phyloP scores from a whole-genome alignment of 2,888 invertebrate species.

The Hetaerina titia region DNA sequence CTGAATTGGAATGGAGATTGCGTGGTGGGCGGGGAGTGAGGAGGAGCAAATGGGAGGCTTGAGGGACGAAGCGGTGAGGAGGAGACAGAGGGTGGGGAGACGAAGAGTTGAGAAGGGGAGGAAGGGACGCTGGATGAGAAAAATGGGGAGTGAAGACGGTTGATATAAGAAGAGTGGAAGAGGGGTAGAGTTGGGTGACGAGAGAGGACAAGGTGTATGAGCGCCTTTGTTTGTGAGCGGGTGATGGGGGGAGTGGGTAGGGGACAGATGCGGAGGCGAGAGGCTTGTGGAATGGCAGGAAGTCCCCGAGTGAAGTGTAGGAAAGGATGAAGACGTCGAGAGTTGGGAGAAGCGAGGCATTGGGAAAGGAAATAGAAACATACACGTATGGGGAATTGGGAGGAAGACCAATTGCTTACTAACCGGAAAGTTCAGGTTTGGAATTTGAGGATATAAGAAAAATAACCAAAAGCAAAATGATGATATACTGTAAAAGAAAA shows the following conservation, averaged over 20 bases:
- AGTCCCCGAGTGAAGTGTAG: neutral
- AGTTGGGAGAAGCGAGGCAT: neutral
- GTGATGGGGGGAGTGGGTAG: constrained; percentile 71
- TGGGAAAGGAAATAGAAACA: constrained; percentile 13
- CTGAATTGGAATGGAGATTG: constrained; percentile 69
- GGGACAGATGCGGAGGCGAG: constrained; percentile 13
- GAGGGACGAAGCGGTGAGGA: constrained; percentile 72
- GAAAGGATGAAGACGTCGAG: neutral
- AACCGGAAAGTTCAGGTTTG: neutral
- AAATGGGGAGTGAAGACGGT: constrained; percentile 76
- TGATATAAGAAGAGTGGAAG: constrained; percentile 74
- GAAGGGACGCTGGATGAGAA: constrained; percentile 76
- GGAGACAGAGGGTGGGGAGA: constrained; percentile 74
- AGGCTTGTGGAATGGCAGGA: neutral
- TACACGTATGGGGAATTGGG: neutral
- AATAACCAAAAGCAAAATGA: neutral
- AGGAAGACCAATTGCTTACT: neutral
- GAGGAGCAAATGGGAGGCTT: constrained; percentile 72
- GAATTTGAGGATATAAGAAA: neutral
- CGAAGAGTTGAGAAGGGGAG: constrained; percentile 76
- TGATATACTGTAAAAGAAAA: neutral
- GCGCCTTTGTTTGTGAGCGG: constrained; percentile 64
- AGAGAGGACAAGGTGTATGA: constrained; percentile 70
- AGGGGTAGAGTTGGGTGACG: constrained; percentile 71
- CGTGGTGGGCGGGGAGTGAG: constrained; percentile 72